Evolutionary conservation across 2,888 invertebrate species (phyloP).

Genomic region (Pristionchus maxplancki): DNA sequence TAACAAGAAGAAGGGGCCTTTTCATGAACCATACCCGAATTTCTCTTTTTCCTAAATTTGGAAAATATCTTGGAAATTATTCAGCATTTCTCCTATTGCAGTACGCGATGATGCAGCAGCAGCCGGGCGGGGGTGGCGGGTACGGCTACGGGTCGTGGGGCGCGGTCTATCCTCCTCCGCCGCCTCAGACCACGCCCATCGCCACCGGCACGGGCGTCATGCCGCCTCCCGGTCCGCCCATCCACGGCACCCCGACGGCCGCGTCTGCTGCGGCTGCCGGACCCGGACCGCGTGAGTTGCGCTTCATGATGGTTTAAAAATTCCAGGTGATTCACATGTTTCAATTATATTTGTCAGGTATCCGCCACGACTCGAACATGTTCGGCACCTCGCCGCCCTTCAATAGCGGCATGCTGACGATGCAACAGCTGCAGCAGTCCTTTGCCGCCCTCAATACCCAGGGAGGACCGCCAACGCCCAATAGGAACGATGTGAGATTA

Average conservation of each 20-base stretch:
- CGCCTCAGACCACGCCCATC: conserved; percentile 28
- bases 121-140: conserved; percentile 17
- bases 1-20: no score
- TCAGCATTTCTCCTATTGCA: background rate
- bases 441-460: conserved; percentile 21
- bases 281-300: conserved; percentile 22
- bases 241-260: conserved; percentile 46
- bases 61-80: background rate
- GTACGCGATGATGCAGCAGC: conserved; percentile 48
- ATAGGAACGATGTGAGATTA: conserved; percentile 42
- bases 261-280: conserved; percentile 44
- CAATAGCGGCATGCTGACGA: background rate
- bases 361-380: conserved; percentile 13
- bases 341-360: no score
- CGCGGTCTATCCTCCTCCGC: conserved; percentile 46
- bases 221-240: background rate
- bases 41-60: background rate
- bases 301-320: no score
- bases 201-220: background rate
- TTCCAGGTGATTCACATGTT: no score
- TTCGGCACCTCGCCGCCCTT: conserved; percentile 47
- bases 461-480: conserved; percentile 41
- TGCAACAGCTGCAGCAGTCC: background rate
- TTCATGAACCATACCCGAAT: no score
- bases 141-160: conserved; percentile 51